phyloP scores from a whole-genome alignment of 2,888 invertebrate species.

The Drosophila peninsularis region DNA sequence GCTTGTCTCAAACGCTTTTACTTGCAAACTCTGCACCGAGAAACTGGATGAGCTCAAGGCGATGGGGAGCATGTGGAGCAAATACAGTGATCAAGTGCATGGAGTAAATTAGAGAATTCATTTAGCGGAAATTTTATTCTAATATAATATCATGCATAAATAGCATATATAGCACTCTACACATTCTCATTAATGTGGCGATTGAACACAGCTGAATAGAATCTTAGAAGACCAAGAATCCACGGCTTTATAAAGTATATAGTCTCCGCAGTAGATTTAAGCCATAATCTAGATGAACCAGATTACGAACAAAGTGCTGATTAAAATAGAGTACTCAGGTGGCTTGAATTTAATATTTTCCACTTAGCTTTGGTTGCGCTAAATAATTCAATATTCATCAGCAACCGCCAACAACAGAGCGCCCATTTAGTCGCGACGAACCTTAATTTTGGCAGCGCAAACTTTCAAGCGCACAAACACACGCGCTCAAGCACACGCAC shows the following conservation, averaged over 20 bases:
- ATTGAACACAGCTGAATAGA: too few species aligned
- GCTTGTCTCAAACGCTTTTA: conserved; percentile 28
- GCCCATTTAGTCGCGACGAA: conserved; percentile 32
- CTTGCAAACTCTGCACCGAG: background rate
- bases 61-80: background rate
- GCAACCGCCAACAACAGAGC: conserved; percentile 17
- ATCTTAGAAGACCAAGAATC: too few species aligned
- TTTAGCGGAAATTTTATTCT: too few species aligned
- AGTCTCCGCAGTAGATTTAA: background rate
- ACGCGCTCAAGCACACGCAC: background rate
- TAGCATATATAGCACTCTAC: too few species aligned
- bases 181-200: too few species aligned
- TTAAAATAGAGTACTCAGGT: conserved; percentile 5
- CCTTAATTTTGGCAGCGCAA: conserved; percentile 38
- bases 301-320: background rate
- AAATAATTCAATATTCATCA: conserved; percentile 56
- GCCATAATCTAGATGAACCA: background rate
- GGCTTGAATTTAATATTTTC: conserved; percentile 20
- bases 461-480: conserved; percentile 34
- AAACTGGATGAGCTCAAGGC: background rate
- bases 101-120: too few species aligned
- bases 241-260: too few species aligned
- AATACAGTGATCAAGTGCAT: too few species aligned
- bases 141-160: too few species aligned
- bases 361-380: conserved; percentile 11